Percentiles rank a stretch among this genome's conserved stretches.
Conservation (phyloP, 2,888 invertebrate species). For the Hoplodrina ambigua region DNA sequence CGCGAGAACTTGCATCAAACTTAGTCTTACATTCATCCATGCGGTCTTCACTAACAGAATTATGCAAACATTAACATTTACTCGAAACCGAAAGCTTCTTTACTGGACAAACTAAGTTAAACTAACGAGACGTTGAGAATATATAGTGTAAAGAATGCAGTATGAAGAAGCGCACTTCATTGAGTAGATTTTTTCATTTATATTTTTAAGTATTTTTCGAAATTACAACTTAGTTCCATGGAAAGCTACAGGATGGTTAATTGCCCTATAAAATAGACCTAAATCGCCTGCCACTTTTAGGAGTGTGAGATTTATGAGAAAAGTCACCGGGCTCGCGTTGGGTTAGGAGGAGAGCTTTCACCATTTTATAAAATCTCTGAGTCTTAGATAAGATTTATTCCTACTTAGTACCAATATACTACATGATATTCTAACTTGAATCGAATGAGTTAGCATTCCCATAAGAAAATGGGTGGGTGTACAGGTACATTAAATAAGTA, state of each 20-base stretch:
- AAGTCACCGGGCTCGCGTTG: too few relatives aligned
- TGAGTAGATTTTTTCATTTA: too few relatives aligned
- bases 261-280: neutral
- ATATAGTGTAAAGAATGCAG: conserved; percentile 9
- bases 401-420: too few relatives aligned
- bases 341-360: too few relatives aligned
- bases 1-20: conserved; percentile 37
- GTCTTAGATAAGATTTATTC: too few relatives aligned
- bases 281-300: too few relatives aligned
- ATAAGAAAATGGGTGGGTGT: conserved; percentile 1
- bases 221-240: neutral
- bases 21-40: conserved; percentile 4
- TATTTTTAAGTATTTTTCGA: neutral
- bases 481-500: too few relatives aligned
- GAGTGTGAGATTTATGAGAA: too few relatives aligned
- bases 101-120: conserved; percentile 3
- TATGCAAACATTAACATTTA: conserved; percentile 48
- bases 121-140: neutral
- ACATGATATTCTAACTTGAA: conserved; percentile 2
- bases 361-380: too few relatives aligned
- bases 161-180: neutral
- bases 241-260: neutral
- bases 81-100: conserved; percentile 34
- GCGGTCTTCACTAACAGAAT: conserved; percentile 27
- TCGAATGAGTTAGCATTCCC: conserved; percentile 16